Conservation (phyloP, 2,888 invertebrate genomes). For the Drosophila subquinaria region DNA sequence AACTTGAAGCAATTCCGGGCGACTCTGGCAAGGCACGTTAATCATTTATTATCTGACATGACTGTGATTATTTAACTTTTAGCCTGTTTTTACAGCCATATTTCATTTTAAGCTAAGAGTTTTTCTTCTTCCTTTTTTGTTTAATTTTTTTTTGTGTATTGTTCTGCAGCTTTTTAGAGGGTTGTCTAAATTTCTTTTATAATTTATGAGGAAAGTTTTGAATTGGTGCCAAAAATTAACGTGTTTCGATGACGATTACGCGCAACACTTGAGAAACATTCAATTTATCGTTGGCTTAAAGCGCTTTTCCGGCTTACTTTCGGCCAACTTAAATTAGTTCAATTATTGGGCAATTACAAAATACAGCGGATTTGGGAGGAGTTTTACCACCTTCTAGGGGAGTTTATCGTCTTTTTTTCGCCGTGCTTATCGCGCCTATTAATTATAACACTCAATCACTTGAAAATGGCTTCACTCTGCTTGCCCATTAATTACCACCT, state of each 20-base stretch:
- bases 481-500: slow-evolving; percentile 70
- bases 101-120: slow-evolving; percentile 62
- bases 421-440: slow-evolving; percentile 35
- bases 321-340: slow-evolving; percentile 20
- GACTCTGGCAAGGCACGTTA: slow-evolving; percentile 56
- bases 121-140: not conserved
- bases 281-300: slow-evolving; percentile 12
- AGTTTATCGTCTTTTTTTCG: not conserved
- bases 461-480: slow-evolving; percentile 47
- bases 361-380: not conserved
- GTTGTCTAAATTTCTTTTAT: slow-evolving; percentile 62
- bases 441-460: slow-evolving; percentile 48
- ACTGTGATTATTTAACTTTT: slow-evolving; percentile 78
- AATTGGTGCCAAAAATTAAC: slow-evolving; percentile 20
- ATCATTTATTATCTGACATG: slow-evolving; percentile 82
- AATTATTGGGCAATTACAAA: slow-evolving; percentile 34
- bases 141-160: slow-evolving; percentile 38
- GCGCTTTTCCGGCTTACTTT: slow-evolving; percentile 11
- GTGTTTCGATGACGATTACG: slow-evolving; percentile 66
- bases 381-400: not conserved
- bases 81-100: slow-evolving; percentile 56
- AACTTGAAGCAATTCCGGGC: slow-evolving; percentile 10
- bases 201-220: slow-evolving; percentile 74
- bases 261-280: slow-evolving; percentile 47
- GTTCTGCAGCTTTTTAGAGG: slow-evolving; percentile 32